Percentiles rank a stretch among this genome's conserved stretches.
phyloP scores from a whole-genome alignment of 2,113 vertebrate genomes.

The Apteryx owenii region DNA sequence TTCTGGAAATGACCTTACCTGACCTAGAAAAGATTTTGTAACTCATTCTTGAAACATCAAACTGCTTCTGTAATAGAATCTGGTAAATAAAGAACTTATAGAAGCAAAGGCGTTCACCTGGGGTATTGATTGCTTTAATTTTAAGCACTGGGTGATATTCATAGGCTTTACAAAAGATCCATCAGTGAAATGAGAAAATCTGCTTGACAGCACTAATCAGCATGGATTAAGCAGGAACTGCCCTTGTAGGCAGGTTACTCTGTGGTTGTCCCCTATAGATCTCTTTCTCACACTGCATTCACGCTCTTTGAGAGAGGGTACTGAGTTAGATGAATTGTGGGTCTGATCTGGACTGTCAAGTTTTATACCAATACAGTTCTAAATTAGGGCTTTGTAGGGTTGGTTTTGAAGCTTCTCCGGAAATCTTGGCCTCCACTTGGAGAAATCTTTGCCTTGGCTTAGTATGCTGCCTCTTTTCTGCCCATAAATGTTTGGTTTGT shows the following conservation, averaged over 20 bases:
- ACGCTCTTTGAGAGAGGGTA: background rate
- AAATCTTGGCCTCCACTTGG: background rate
- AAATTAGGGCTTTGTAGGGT: background rate
- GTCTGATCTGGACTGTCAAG: background rate
- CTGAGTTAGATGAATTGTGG: background rate
- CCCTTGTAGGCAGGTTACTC: background rate
- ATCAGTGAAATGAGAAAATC: slow-evolving; percentile 49
- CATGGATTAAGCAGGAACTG: slow-evolving; percentile 9
- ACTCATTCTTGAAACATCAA: slow-evolving; percentile 1
- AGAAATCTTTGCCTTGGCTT: background rate
- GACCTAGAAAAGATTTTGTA: slow-evolving; percentile 2
- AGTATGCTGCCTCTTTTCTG: accelerated
- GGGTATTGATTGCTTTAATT: slow-evolving; percentile 44
- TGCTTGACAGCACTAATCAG: slow-evolving; percentile 27
- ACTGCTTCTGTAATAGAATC: slow-evolving; percentile 14
- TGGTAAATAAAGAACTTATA: background rate
- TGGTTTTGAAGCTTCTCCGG: background rate
- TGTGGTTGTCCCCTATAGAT: background rate
- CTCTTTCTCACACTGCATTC: background rate
- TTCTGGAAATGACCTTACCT: slow-evolving; percentile 16
- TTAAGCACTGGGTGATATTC: background rate
- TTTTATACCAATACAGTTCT: background rate
- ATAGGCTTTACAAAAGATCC: no score
- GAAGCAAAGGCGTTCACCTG: slow-evolving; percentile 37
- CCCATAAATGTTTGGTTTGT: background rate